Evolutionary conservation across 2,797 vertebrate species (phyloP), one percentile per base, ranked within the genome.

Genomic region (Anguilla anguilla): DNA sequence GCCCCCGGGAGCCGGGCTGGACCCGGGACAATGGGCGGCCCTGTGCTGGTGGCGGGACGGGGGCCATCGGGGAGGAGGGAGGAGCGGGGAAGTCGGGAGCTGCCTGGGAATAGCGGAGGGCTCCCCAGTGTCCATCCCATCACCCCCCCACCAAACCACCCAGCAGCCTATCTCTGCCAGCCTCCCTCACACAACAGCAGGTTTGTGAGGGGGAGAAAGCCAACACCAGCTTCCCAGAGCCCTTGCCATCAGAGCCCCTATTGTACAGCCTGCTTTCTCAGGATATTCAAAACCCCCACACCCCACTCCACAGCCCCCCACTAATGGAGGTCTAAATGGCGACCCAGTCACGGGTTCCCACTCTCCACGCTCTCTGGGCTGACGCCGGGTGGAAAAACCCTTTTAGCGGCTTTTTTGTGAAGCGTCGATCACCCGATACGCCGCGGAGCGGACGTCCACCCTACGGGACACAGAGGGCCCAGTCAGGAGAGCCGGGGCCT

Each of bases 211-310:
- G 88, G 88, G 86, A 25, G 92, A 92, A 95, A 95, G 93, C 91
- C 91, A 93, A 92, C 93, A 95, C 93, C 94, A 92, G 93, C 89
- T 92, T 92, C 94, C 92, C 91, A 93, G 91, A 85, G 90, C 88
- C 89, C 90, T 89, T 88, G 89, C 94, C 91, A 94, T 96, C 95
- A 97, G 94, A 95, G 95, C 92, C 92, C 89, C 95, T 91, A 96
- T 97, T 97, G 96, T 97, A 91, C 86, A 84, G 79, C 57, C 82
- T 89, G 91, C 92, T 96, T 96, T 96, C 96, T 95, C 95, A 97
- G 95, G 96, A 96, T 88, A 97, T 91, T 91, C 93, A 95, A 96
- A 93, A 96, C 96, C 93, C 91, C 92, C 92, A 95, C 31, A 31
- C 28, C 25, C 59, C 46, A n/a, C 22, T 35, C 74, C 46, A 46